A percentile compares a stretch with the other conserved stretches of the same genome.
These are phyloP conservation scores for Oreotrochilus melanogaster DNA, from an alignment of 2,113 vertebrate genomes.

Conservation along the genomic window DNA sequence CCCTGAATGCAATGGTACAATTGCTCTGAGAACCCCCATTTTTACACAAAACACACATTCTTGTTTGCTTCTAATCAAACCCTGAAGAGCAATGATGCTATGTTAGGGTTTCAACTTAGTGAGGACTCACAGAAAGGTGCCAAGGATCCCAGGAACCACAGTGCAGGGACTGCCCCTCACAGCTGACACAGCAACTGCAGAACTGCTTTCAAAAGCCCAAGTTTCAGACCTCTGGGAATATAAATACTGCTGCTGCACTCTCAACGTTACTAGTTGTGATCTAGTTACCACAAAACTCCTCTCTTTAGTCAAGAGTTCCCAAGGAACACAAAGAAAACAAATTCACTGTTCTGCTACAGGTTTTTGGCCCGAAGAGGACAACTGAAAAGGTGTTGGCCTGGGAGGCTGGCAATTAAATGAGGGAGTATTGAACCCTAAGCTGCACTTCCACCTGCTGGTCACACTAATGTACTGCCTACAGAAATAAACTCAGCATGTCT, in stretches of 20 bases:
- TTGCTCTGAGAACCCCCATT: not conserved
- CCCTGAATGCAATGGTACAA: not conserved
- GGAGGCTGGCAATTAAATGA: not conserved
- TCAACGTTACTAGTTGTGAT: not conserved
- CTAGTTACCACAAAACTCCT: not conserved
- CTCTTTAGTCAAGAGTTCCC: not conserved
- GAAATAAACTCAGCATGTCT: not conserved
- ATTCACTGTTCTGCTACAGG: not conserved
- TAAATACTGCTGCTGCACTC: not conserved
- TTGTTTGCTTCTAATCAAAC: not conserved
- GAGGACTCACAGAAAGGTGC: not conserved
- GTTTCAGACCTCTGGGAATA: not conserved
- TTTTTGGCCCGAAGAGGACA: not conserved
- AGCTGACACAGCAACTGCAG: not conserved
- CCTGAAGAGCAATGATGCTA: not conserved
- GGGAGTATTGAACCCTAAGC: not conserved
- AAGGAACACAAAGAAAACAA: not conserved
- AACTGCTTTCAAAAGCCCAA: not conserved
- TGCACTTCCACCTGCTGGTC: conserved; percentile 63
- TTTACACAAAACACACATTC: not conserved
- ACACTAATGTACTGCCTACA: not conserved
- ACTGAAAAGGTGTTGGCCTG: not conserved
- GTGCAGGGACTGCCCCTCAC: not conserved
- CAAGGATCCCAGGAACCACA: not conserved
- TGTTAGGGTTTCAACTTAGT: not conserved